These are phyloP conservation scores for Synergus itoensis DNA, from an alignment of 2,888 invertebrate genomes.

Conservation along the genomic window DNA sequence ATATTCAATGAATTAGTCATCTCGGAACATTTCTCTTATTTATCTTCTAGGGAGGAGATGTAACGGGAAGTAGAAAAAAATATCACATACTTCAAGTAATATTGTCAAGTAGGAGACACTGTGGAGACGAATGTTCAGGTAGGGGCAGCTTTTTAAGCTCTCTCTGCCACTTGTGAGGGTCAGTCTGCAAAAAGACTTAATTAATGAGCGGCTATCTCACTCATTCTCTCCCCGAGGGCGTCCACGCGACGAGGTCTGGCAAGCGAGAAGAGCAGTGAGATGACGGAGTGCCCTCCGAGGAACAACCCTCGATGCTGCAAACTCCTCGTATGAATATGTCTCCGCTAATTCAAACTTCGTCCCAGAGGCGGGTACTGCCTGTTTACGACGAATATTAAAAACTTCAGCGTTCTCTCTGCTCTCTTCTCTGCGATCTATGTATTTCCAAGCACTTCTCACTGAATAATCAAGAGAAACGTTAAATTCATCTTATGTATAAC, in stretches of 20 bases:
- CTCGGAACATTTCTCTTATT: background rate
- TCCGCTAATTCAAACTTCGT: slow-evolving; percentile 78
- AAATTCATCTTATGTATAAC: slow-evolving; percentile 10
- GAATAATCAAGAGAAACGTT: background rate
- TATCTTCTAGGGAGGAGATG: background rate
- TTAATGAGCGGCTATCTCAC: slow-evolving; percentile 73
- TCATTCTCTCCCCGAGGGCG: slow-evolving; percentile 71
- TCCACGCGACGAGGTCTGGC: slow-evolving; percentile 66
- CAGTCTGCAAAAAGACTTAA: slow-evolving; percentile 77
- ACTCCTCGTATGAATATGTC: slow-evolving; percentile 79
- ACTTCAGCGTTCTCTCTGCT: slow-evolving; percentile 65
- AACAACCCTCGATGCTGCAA: slow-evolving; percentile 78
- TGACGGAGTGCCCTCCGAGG: slow-evolving; percentile 78
- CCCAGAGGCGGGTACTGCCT: slow-evolving; percentile 74
- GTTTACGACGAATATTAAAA: slow-evolving; percentile 77
- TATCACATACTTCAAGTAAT: slow-evolving; percentile 46
- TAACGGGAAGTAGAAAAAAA: background rate
- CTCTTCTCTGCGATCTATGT: slow-evolving; percentile 43
- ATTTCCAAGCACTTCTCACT: background rate
- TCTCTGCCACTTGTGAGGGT: slow-evolving; percentile 75
- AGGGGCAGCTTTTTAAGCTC: slow-evolving; percentile 68
- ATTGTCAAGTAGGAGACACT: slow-evolving; percentile 57
- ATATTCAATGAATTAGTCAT: too few species aligned
- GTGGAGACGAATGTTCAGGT: slow-evolving; percentile 56
- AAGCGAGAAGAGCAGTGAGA: slow-evolving; percentile 75